Evolutionary conservation across 2,113 vertebrate species (phyloP), one percentile per base, ranked within the genome.

Genomic region (Sinocyclocheilus rhinocerous): DNA sequence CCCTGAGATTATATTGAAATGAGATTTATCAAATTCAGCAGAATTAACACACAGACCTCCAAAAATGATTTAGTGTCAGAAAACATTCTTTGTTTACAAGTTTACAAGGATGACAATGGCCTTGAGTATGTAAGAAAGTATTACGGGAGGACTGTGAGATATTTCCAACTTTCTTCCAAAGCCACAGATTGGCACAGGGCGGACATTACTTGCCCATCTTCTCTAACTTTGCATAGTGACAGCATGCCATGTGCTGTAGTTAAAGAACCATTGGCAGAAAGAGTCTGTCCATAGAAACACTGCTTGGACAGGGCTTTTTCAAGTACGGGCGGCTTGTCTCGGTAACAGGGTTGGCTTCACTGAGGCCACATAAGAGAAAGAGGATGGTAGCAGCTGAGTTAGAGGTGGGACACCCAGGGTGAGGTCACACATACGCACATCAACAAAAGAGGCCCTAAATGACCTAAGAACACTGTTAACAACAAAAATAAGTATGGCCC

Each of bases 161-260:
- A 88, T 87, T 88, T 78, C 10, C 33, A 52, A 76, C 42, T 22
- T 57, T 15, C 76, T 78, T 78, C 57, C 26, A 57, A 78, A 78
- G 88, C 88, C 79, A 85, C 88, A 61, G 76, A 91, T 90, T 88
- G 91, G 91, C 89, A 73, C 91, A 78, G 50, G 50, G 26, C 26
- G 1, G 50, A 78, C 76, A 78, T 78, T 78, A 78, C 48, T n/a
- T 72, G 90, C 93, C 89, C 89, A 86, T 89, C 88, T 90, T 92
- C 90, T 81, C 76, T 87, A 86, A 92, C 90, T 93, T 95, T 95
- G 95, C 95, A 95, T 95, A 95, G 95, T 94, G 94, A 94, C 92
- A 92, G 93, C 93, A 91, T 50, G n/a, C 88, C 72, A 87, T 91
- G 93, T 84, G 87, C 86, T 86, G 65, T 85, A 77, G 81, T 86